Percentiles rank a stretch among this genome's conserved stretches.
These are phyloP conservation scores for Xenopus petersii DNA, from an alignment of 2,797 vertebrate genomes.

Conservation along the genomic window DNA sequence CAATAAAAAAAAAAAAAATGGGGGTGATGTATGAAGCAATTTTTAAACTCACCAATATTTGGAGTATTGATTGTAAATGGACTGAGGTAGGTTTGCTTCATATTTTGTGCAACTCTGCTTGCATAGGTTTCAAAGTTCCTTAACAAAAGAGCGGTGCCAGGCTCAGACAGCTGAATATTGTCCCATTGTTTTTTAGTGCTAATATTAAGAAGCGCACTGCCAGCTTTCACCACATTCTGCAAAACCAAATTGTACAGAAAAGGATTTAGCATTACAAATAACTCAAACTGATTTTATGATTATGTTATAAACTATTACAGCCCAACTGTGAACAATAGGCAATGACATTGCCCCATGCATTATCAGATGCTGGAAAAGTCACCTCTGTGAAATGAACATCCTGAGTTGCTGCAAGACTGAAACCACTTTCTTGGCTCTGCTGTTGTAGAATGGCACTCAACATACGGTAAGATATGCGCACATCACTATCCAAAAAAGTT, in stretches of 20 bases:
- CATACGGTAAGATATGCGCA: conserved; percentile 82
- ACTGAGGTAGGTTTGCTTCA: conserved; percentile 94
- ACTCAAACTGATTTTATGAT: too few relatives aligned
- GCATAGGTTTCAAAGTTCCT: conserved; percentile 87
- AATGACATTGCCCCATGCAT: too few relatives aligned
- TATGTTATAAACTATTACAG: too few relatives aligned
- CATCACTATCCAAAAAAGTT: conserved; percentile 82
- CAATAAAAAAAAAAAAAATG: too few relatives aligned
- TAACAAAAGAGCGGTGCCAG: conserved; percentile 83
- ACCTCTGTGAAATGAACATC: conserved; percentile 95
- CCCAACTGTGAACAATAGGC: too few relatives aligned
- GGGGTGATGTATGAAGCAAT: too few relatives aligned
- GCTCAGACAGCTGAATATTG: conserved; percentile 88
- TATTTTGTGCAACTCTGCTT: conserved; percentile 87
- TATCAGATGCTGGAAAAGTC: conserved; percentile 1
- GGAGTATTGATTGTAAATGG: conserved; percentile 96
- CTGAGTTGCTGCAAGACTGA: conserved; percentile 87
- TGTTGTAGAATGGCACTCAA: conserved; percentile 78
- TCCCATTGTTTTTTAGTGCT: conserved; percentile 86
- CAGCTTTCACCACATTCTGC: conserved; percentile 88
- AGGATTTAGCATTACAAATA: neutral
- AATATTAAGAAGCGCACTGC: conserved; percentile 83
- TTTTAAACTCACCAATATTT: conserved; percentile 80
- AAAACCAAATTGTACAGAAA: neutral
- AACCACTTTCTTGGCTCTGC: conserved; percentile 84